Evolutionary conservation across 2,113 vertebrate genomes (phyloP).

Genomic region (Macquaria australasica): DNA sequence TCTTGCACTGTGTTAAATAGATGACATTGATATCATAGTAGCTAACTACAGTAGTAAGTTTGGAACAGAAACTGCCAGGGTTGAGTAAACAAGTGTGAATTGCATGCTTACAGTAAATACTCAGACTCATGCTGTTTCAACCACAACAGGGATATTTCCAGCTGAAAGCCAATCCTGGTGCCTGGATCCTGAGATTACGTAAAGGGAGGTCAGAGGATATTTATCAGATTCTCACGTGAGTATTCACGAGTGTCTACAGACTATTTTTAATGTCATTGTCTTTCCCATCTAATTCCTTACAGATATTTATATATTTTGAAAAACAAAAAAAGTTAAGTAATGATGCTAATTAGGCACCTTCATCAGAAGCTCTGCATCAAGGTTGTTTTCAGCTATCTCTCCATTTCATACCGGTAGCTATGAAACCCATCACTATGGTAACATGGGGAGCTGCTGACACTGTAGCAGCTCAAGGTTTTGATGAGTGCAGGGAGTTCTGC

Average conservation of each 20-base stretch:
- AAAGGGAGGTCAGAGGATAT: slow-evolving; percentile 95
- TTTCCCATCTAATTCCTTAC: background rate
- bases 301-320: background rate
- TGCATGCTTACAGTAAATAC: slow-evolving; percentile 5
- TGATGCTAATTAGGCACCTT: slow-evolving; percentile 50
- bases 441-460: slow-evolving; percentile 77
- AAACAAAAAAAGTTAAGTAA: slow-evolving; percentile 18
- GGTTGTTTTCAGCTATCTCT: slow-evolving; percentile 62
- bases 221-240: slow-evolving; percentile 93
- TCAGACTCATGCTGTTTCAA: slow-evolving; percentile 26
- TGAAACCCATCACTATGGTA: slow-evolving; percentile 79
- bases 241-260: slow-evolving; percentile 30
- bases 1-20: background rate
- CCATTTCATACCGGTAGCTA: slow-evolving; percentile 55
- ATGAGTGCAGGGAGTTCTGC: slow-evolving; percentile 77
- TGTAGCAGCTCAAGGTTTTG: slow-evolving; percentile 76
- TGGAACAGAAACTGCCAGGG: background rate
- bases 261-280: background rate
- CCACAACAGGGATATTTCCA: slow-evolving; percentile 95
- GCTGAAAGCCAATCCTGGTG: slow-evolving; percentile 97
- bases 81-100: slow-evolving; percentile 8
- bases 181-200: slow-evolving; percentile 92
- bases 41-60: background rate
- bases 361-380: slow-evolving; percentile 48
- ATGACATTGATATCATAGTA: background rate